phyloP scores from a whole-genome alignment of 30 jellyfish, hydroid and myxozoan species.

The Turritopsis dohrnii region DNA sequence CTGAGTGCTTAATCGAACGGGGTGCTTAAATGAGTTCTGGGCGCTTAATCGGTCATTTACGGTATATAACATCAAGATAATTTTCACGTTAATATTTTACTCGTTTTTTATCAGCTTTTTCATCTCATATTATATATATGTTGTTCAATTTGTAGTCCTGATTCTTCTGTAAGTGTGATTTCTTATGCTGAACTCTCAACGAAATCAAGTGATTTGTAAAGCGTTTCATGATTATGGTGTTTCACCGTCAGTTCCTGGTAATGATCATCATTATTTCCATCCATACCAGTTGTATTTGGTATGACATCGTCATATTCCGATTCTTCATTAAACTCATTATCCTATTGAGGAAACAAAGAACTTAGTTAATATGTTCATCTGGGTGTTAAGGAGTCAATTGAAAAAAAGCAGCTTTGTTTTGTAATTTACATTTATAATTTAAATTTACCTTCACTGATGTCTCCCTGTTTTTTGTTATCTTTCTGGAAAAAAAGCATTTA shows the following conservation, averaged over 20 bases:
- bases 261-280: not conserved
- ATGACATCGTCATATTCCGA: not conserved
- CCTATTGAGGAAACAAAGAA: not conserved
- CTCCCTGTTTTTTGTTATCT: not conserved
- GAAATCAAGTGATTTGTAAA: not conserved
- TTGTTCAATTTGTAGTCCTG: not conserved
- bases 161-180: not conserved
- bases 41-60: too few relatives aligned
- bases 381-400: not conserved
- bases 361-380: not conserved
- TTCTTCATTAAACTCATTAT: not conserved
- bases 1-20: too few relatives aligned
- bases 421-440: too few relatives aligned
- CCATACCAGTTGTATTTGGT: not conserved
- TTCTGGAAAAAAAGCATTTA: not conserved
- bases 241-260: not conserved
- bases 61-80: not conserved
- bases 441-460: not conserved
- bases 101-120: not conserved
- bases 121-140: not conserved
- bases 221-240: not conserved
- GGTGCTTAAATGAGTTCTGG: too few relatives aligned
- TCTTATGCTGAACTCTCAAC: not conserved
- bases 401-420: not conserved
- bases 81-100: too few relatives aligned